These are phyloP conservation scores for Schizopygopsis pylzovi DNA, from an alignment of 2,797 vertebrate species.

Conservation along the genomic window DNA sequence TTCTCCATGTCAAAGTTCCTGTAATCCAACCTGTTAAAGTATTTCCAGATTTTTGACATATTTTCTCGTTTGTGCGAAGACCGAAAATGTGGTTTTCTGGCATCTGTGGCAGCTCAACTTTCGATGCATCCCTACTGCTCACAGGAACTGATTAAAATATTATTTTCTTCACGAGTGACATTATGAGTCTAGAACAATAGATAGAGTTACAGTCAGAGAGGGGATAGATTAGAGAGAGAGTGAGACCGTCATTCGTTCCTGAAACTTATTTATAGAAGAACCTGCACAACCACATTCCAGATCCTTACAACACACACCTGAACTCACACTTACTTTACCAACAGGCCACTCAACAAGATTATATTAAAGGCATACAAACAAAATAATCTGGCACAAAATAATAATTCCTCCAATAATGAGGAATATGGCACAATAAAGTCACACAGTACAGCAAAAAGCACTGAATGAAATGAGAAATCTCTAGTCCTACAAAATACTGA, in stretches of 20 bases:
- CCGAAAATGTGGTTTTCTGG: not conserved
- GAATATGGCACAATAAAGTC: not conserved
- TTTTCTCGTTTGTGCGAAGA: not conserved
- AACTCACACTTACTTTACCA: not conserved
- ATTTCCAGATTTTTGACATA: constrained; percentile 4
- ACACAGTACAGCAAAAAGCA: not conserved
- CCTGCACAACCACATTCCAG: constrained; percentile 40
- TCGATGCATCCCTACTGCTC: not conserved
- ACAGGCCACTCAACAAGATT: not conserved
- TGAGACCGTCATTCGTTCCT: constrained; percentile 7
- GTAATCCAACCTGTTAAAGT: not conserved
- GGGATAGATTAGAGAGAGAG: not conserved
- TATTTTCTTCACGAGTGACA: not conserved
- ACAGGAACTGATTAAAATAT: not conserved
- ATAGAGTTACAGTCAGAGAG: not conserved
- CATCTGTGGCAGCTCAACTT: not conserved
- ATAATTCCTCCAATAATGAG: not conserved
- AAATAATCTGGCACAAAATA: not conserved
- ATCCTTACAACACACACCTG: constrained; percentile 17
- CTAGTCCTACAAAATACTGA: not conserved
- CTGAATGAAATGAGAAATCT: not conserved
- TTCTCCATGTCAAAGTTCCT: not conserved
- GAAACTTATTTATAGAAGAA: constrained; percentile 28
- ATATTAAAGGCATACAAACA: not conserved
- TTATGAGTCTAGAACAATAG: not conserved